phyloP scores from a whole-genome alignment of 2,888 invertebrate genomes.

The Julus scanicus region DNA sequence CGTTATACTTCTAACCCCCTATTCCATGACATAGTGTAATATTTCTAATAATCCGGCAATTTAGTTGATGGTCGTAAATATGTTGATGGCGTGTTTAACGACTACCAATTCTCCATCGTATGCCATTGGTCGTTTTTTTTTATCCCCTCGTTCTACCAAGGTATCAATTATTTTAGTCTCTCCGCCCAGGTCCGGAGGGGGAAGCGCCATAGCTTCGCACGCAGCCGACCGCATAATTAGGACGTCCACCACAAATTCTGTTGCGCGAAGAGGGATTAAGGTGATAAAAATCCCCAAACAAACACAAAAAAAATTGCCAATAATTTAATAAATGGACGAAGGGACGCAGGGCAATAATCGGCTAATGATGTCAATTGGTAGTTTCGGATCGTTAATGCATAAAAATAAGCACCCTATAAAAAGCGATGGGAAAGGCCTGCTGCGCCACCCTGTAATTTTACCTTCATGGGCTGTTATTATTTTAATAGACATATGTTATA shows the following conservation, averaged over 20 bases:
- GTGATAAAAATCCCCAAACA: slow-evolving; percentile 33
- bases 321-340: slow-evolving; percentile 33
- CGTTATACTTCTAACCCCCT: not conserved
- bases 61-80: slow-evolving; percentile 17
- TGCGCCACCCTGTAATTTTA: slow-evolving; percentile 9
- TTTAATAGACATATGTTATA: not conserved
- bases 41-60: slow-evolving; percentile 26
- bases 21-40: not conserved
- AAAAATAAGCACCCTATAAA: slow-evolving; percentile 25
- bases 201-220: not conserved
- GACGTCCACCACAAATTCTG: not conserved
- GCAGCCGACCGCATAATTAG: slow-evolving; percentile 26
- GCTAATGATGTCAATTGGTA: slow-evolving; percentile 21
- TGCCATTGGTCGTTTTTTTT: slow-evolving; percentile 14
- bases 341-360: slow-evolving; percentile 10
- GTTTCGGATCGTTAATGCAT: slow-evolving; percentile 3
- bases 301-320: slow-evolving; percentile 17
- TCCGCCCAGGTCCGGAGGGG: not conserved
- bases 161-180: not conserved
- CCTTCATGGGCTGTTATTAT: not conserved
- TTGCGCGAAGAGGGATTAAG: not conserved
- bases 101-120: not conserved
- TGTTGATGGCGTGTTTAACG: slow-evolving; percentile 19
- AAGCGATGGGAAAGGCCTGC: slow-evolving; percentile 26
- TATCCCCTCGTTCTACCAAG: not conserved